Evolutionary conservation across 2,888 invertebrate genomes (phyloP).

Genomic region (Copidosoma aretas): DNA sequence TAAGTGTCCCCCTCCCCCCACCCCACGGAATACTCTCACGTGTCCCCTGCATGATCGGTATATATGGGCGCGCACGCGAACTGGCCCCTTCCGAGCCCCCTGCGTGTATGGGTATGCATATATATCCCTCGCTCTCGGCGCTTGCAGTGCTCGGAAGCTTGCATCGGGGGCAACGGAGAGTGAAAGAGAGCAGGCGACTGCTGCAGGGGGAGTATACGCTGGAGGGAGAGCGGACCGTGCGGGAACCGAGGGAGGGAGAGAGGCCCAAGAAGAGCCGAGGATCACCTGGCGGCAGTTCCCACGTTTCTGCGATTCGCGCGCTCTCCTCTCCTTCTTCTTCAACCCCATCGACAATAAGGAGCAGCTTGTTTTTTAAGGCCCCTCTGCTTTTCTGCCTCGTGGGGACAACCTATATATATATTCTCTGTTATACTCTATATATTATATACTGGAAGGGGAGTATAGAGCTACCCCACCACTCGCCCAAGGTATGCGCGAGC

Average conservation of each 20-base stretch:
- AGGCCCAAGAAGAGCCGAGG: slow-evolving; percentile 46
- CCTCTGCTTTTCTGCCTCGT: slow-evolving; percentile 11
- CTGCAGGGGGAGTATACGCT: slow-evolving; percentile 3
- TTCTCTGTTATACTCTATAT: too few species aligned
- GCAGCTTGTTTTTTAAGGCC: slow-evolving; percentile 41
- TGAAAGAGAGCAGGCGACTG: slow-evolving; percentile 7
- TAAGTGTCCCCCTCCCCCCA: slow-evolving; percentile 32
- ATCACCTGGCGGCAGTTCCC: slow-evolving; percentile 63
- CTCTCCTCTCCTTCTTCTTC: slow-evolving; percentile 45
- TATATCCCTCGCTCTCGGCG: slow-evolving; percentile 1
- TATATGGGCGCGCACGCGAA: slow-evolving; percentile 22
- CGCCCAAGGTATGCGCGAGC: slow-evolving; percentile 29
- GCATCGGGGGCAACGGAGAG: slow-evolving; percentile 5
- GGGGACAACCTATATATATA: too few species aligned
- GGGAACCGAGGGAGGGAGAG: slow-evolving; percentile 35
- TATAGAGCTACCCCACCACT: too few species aligned
- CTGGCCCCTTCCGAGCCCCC: slow-evolving; percentile 30
- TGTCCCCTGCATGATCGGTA: too few species aligned
- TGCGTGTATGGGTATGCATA: slow-evolving; percentile 13
- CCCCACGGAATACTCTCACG: background rate
- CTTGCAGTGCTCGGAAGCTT: slow-evolving; percentile 26
- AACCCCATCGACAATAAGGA: slow-evolving; percentile 47
- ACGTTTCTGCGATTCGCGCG: slow-evolving; percentile 61
- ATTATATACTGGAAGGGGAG: too few species aligned
- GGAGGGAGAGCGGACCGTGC: slow-evolving; percentile 13